Evolutionary conservation across 2,888 invertebrate genomes (phyloP).

Genomic region (Pachydiplax longipennis): DNA sequence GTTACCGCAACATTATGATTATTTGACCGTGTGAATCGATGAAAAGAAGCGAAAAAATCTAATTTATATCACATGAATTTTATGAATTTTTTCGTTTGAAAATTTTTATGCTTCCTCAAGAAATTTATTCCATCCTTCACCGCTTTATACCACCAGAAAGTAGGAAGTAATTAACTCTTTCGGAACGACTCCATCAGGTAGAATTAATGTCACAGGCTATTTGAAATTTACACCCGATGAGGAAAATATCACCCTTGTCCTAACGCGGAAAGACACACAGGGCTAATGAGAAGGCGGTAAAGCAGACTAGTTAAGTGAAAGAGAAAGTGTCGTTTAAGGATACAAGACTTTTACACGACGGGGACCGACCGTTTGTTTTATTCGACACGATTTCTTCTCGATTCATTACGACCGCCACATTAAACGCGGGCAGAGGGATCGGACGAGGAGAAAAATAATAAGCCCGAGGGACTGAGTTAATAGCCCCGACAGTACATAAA

Average conservation of each 20-base stretch:
- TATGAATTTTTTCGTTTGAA: too few relatives aligned
- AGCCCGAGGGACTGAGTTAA: not conserved
- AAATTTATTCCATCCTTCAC: not conserved
- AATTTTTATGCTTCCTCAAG: too few relatives aligned
- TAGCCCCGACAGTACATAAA: conserved; percentile 7
- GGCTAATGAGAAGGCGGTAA: not conserved
- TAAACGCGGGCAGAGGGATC: not conserved
- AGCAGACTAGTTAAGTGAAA: not conserved
- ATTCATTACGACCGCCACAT: conserved; percentile 2
- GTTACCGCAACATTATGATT: too few relatives aligned
- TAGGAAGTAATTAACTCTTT: not conserved
- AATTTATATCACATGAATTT: too few relatives aligned
- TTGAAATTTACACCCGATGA: not conserved
- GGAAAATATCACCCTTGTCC: not conserved
- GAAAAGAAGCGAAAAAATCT: not conserved
- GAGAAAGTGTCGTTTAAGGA: not conserved
- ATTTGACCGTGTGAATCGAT: too few relatives aligned
- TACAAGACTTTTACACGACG: not conserved
- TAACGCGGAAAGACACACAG: conserved; percentile 17
- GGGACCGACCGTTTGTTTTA: conserved; percentile 1
- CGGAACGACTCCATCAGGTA: not conserved
- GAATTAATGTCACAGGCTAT: not conserved
- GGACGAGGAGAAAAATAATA: not conserved
- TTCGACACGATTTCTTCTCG: not conserved
- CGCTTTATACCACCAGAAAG: not conserved